Evolutionary conservation across 2,888 invertebrate genomes (phyloP).

Genomic region (Halocaridina rubra): DNA sequence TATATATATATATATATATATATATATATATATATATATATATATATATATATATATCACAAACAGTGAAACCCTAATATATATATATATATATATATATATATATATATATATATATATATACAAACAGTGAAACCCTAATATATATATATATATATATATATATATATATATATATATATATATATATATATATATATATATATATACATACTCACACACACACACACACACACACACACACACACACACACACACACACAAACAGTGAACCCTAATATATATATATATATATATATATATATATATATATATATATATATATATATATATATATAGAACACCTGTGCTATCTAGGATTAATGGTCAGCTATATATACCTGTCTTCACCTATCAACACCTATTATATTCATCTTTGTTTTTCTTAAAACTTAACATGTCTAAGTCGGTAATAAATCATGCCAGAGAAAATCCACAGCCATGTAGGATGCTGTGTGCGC

Average conservation of each 20-base stretch:
- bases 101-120: conserved; percentile 25
- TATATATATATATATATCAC: conserved; percentile 31
- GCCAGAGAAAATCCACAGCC: no score
- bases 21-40: conserved; percentile 26
- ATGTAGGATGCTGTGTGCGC: no score
- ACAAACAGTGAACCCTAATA: no score
- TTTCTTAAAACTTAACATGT: no score
- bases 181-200: conserved; percentile 36
- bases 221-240: conserved; percentile 15
- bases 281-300: background rate
- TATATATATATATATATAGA: no score
- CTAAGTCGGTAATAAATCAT: no score
- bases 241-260: conserved; percentile 11
- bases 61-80: background rate
- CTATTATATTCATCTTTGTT: no score
- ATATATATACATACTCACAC: background rate
- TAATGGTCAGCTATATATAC: background rate
- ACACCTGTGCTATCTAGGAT: background rate
- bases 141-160: conserved; percentile 28
- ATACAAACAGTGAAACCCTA: background rate
- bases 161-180: conserved; percentile 31
- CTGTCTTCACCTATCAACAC: no score
- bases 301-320: background rate
- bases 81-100: conserved; percentile 22
- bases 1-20: conserved; percentile 17